These are phyloP conservation scores for Patiria miniata DNA, from an alignment of 35 echinoderm and acorn worm species.

Conservation along the genomic window DNA sequence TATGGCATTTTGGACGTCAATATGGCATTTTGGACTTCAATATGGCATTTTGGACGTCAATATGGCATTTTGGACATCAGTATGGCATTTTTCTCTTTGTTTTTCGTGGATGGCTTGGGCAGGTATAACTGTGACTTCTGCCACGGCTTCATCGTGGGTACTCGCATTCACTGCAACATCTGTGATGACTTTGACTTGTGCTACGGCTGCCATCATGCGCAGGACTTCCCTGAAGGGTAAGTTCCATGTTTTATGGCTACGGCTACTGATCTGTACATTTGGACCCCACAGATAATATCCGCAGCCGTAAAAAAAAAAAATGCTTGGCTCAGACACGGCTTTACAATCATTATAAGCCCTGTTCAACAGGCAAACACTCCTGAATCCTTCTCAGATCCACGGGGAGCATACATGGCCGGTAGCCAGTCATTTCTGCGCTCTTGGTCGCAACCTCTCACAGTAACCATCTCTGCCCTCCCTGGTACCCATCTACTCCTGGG, in stretches of 20 bases:
- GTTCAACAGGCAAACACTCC: too few relatives aligned
- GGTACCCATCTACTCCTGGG: too few relatives aligned
- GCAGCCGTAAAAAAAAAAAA: not conserved
- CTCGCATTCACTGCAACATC: slow-evolving; percentile 85
- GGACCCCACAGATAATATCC: too few relatives aligned
- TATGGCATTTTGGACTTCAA: not conserved
- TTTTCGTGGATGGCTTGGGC: not conserved
- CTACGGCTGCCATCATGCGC: slow-evolving; percentile 68
- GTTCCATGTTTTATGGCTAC: not conserved
- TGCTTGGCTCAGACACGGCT: not conserved
- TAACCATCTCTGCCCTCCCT: too few relatives aligned
- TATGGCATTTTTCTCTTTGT: not conserved
- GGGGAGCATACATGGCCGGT: too few relatives aligned
- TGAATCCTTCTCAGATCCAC: too few relatives aligned
- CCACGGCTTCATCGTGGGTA: slow-evolving; percentile 87
- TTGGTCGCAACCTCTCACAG: too few relatives aligned
- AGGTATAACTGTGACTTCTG: slow-evolving; percentile 94
- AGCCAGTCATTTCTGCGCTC: too few relatives aligned
- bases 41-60: not conserved
- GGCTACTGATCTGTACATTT: too few relatives aligned
- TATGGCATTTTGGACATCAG: not conserved
- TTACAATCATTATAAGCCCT: not conserved
- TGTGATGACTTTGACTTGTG: slow-evolving; percentile 93
- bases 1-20: not conserved
- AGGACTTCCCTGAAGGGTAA: slow-evolving; percentile 73